Evolutionary conservation across 2,888 invertebrate genomes (phyloP).

Genomic region (Invenusta paracnida): DNA sequence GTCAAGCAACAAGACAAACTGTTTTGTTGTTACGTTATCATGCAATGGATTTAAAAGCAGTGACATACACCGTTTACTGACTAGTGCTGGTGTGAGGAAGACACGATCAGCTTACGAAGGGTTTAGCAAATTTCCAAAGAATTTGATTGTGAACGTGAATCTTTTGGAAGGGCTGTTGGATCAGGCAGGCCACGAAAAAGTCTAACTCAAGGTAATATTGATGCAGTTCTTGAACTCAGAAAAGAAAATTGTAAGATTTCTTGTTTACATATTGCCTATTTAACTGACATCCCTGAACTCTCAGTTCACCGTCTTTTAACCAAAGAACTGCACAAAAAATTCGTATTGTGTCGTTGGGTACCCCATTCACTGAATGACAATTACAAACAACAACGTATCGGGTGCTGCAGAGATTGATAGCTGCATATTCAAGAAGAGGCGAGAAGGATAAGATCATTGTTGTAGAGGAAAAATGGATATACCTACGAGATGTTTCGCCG

Average conservation of each 20-base stretch:
- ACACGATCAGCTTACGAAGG: slow-evolving; percentile 21
- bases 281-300: slow-evolving; percentile 10
- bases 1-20: slow-evolving; percentile 25
- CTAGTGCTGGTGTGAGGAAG: background rate
- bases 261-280: slow-evolving; percentile 23
- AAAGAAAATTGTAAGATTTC: slow-evolving; percentile 26
- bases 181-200: slow-evolving; percentile 21
- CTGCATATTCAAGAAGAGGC: slow-evolving; percentile 22
- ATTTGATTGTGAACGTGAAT: slow-evolving; percentile 21
- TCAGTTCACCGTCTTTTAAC: slow-evolving; percentile 25
- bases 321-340: slow-evolving; percentile 18
- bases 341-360: slow-evolving; percentile 16
- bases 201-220: slow-evolving; percentile 22
- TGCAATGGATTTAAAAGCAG: background rate
- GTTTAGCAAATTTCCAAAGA: slow-evolving; percentile 23
- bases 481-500: slow-evolving; percentile 18
- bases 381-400: slow-evolving; percentile 25
- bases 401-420: slow-evolving; percentile 21
- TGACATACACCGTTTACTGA: slow-evolving; percentile 13
- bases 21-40: slow-evolving; percentile 25
- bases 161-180: slow-evolving; percentile 25
- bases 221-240: slow-evolving; percentile 20
- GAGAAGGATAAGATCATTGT: slow-evolving; percentile 15
- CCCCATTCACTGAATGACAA: slow-evolving; percentile 25
- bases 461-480: background rate